Evolutionary conservation across 2,113 vertebrate genomes (phyloP).

Genomic region (Strigops habroptila): DNA sequence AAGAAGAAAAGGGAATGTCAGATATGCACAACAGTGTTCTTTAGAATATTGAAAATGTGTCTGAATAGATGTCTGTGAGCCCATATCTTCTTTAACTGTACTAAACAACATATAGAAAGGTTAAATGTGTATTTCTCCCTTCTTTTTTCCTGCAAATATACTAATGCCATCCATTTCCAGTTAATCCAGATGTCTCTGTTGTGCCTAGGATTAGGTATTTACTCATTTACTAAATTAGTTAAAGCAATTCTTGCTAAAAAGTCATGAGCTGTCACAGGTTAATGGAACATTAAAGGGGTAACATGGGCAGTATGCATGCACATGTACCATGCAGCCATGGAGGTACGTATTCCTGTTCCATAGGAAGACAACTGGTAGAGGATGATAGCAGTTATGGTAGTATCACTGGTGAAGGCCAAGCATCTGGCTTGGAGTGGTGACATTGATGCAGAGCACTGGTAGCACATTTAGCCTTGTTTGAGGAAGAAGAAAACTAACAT

Average conservation of each 20-base stretch:
- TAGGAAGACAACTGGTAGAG: neutral
- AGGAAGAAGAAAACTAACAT: neutral
- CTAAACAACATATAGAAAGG: neutral
- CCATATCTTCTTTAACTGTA: neutral
- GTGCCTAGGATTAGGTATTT: neutral
- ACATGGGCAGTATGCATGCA: no score
- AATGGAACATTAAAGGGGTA: neutral
- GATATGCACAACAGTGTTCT: neutral
- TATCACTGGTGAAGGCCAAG: neutral
- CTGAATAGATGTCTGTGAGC: neutral
- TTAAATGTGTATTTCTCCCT: neutral
- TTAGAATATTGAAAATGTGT: neutral
- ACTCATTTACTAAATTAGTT: neutral
- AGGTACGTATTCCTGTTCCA: neutral
- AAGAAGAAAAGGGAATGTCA: neutral
- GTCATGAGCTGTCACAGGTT: neutral
- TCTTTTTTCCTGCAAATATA: neutral
- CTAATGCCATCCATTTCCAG: neutral
- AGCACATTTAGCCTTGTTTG: neutral
- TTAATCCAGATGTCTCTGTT: constrained; percentile 46
- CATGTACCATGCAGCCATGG: neutral
- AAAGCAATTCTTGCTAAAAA: neutral
- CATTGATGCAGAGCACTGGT: neutral
- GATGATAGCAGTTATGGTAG: no score
- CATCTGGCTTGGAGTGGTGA: neutral